Evolutionary conservation across 2,797 vertebrate genomes (phyloP), one percentile per base, ranked within the genome.

Genomic region (Melanotaenia trifasciata): DNA sequence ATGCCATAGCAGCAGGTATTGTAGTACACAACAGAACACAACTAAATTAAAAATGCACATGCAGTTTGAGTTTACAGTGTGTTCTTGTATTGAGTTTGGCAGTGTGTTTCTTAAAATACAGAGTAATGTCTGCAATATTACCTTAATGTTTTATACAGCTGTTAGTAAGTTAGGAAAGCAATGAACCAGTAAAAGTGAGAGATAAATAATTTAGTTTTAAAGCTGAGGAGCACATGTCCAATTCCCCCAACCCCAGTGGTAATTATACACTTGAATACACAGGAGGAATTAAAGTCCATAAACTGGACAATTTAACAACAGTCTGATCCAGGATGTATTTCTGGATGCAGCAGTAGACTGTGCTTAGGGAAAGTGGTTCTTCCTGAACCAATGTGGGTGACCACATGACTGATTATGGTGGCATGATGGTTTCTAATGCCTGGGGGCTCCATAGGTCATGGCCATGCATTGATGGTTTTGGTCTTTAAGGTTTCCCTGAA

Each of bases 261-360:
- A 40, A 40, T 40, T 40, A 16, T 14, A 16, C 14, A 40, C 38
- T 16, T 16, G 14, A 40, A 14, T 4, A 40, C 13, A 56, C 28
- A 56, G n/a, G 47, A 35, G 14, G 32, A 62, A 28, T 9, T 61
- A 24, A 20, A 22, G 36, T 1, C n/a, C 16, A 45, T 40, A 43
- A 67, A 43, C 53, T 35, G 24, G 26, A 33, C 12, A 65, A 35
- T 20, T 63, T 38, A 40, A 4, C 20, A 74, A 67, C 18, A 74
- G 50, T 36, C 16, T 1, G 0, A 38, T 62, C 38, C 38, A 45
- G 40, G 40, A 18, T 14, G 3, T 4, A 40, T 45, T 6, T 45
- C 14, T 45, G 16, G 40, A 45, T 38, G 36, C 36, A 11, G 11
- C 36, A 38, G 11, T 12, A 11, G 36, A 38, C 36, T 38, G 36